Conservation (phyloP, 1,140 invertebrate genomes). For the Cydia fagiglandana region DNA sequence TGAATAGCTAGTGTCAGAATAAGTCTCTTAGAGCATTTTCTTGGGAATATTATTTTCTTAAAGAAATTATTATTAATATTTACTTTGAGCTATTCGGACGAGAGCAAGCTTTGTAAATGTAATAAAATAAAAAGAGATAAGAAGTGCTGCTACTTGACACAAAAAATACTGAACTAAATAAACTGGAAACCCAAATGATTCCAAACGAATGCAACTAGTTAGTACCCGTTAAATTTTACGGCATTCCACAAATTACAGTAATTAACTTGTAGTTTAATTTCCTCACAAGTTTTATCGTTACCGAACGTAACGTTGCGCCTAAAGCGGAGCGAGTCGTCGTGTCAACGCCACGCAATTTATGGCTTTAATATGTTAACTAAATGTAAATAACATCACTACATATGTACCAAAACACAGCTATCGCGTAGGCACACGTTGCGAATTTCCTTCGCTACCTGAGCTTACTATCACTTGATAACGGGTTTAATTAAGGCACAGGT, state of each 20-base stretch:
- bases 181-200: neutral
- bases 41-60: neutral
- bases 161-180: neutral
- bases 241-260: conserved; percentile 22
- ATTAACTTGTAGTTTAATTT: conserved; percentile 31
- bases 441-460: conserved; percentile 33
- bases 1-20: neutral
- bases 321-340: conserved; percentile 45
- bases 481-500: conserved; percentile 27
- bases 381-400: conserved; percentile 56
- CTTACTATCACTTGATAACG: conserved; percentile 21
- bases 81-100: neutral
- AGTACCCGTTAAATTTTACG: conserved; percentile 18
- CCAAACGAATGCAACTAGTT: neutral
- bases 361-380: conserved; percentile 68
- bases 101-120: neutral
- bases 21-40: neutral
- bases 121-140: too few species aligned
- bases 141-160: too few species aligned
- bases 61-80: neutral
- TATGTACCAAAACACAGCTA: conserved; percentile 35
- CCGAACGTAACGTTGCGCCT: conserved; percentile 32
- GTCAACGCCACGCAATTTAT: conserved; percentile 61
- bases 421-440: conserved; percentile 31
- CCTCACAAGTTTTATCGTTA: conserved; percentile 21